These are phyloP conservation scores for Aurelia sp. DNA, from an alignment of 30 jellyfish, hydroid and myxozoan genomes.

Conservation along the genomic window DNA sequence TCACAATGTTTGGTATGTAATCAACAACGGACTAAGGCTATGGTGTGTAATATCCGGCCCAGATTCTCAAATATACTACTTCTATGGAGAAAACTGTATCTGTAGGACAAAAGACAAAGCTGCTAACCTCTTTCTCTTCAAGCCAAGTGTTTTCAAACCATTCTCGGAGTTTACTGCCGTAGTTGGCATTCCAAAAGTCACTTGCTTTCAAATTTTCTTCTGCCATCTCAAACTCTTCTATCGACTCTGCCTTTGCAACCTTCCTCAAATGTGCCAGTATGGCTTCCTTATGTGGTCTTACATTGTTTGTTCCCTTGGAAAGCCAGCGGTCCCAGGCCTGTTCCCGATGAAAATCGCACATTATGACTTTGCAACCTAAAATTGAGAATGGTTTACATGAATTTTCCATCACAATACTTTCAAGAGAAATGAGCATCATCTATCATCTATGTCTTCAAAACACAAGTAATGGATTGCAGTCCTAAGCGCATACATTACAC, in stretches of 20 bases:
- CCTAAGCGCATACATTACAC: too few relatives aligned
- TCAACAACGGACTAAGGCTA: too few relatives aligned
- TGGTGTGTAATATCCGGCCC: too few relatives aligned
- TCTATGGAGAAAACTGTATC: too few relatives aligned
- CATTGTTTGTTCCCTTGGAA: not conserved
- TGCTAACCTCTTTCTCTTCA: constrained; percentile 23
- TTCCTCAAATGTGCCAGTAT: constrained; percentile 1
- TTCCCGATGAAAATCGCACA: not conserved
- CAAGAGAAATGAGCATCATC: too few relatives aligned
- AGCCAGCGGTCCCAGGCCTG: constrained; percentile 17
- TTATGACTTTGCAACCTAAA: constrained; percentile 10
- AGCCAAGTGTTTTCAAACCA: constrained; percentile 43
- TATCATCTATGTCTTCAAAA: too few relatives aligned
- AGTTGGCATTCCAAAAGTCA: constrained; percentile 9
- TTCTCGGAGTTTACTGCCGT: constrained; percentile 7
- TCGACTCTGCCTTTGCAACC: constrained; percentile 24
- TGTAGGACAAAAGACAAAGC: not conserved
- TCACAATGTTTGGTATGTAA: too few relatives aligned
- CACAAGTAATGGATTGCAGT: too few relatives aligned
- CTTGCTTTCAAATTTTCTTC: constrained; percentile 4
- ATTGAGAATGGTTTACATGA: not conserved
- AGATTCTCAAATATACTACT: too few relatives aligned
- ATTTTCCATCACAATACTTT: too few relatives aligned
- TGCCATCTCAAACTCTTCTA: constrained; percentile 11
- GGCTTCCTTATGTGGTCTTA: not conserved